Conservation (phyloP, 2,113 vertebrate species). For the Balaeniceps rex region DNA sequence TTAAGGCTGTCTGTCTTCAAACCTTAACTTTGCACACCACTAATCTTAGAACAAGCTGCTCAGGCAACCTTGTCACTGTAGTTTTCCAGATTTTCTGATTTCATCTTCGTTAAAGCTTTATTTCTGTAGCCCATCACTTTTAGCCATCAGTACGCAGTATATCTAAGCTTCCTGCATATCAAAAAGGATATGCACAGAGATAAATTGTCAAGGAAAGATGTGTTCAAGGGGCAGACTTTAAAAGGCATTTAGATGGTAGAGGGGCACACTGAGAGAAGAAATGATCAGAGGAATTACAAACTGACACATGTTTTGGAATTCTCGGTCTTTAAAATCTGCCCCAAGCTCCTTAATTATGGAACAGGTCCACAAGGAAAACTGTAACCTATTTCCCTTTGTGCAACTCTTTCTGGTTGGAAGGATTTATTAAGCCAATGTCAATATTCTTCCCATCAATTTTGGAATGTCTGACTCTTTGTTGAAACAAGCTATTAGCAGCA, state of each 20-base stretch:
- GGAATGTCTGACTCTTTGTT: slow-evolving; percentile 59
- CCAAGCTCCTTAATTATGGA: slow-evolving; percentile 44
- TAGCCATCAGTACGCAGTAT: neutral
- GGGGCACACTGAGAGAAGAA: neutral
- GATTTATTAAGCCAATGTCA: slow-evolving; percentile 64
- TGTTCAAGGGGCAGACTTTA: slow-evolving; percentile 35
- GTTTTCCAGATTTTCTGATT: slow-evolving; percentile 19
- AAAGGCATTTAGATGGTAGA: slow-evolving; percentile 32
- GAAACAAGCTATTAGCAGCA: slow-evolving; percentile 66
- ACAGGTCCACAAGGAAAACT: slow-evolving; percentile 37
- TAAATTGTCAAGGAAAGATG: slow-evolving; percentile 25
- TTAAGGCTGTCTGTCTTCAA: neutral
- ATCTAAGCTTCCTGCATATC: slow-evolving; percentile 5
- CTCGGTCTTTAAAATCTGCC: slow-evolving; percentile 33
- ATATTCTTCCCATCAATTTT: slow-evolving; percentile 65
- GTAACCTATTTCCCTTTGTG: slow-evolving; percentile 53
- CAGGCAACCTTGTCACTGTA: neutral
- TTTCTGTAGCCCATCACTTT: neutral
- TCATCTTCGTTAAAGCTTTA: neutral
- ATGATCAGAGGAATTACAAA: slow-evolving; percentile 32
- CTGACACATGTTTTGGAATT: slow-evolving; percentile 39
- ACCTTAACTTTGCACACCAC: neutral
- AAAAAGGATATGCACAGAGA: neutral
- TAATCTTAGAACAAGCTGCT: neutral
- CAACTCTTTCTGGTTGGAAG: slow-evolving; percentile 52